Conservation (phyloP, 2,888 invertebrate genomes). For the Marronus borbonicus region DNA sequence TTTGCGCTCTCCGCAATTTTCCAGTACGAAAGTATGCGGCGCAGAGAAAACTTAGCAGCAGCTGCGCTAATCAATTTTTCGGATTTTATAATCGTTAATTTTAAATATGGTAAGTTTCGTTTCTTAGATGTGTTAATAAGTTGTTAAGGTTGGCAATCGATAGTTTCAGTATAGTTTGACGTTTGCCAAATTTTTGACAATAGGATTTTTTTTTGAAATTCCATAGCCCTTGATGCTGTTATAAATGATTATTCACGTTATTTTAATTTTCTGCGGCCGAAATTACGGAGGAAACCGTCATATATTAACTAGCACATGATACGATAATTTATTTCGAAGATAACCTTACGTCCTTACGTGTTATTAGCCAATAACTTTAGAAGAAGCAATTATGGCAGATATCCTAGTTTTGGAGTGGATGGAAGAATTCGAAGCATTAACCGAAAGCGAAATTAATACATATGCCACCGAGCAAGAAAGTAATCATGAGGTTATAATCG, state of each 20-base stretch:
- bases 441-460: slow-evolving; percentile 83
- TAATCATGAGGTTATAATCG: slow-evolving; percentile 87
- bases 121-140: not conserved
- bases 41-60: not conserved
- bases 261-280: not conserved
- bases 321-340: not conserved
- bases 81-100: slow-evolving; percentile 2
- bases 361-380: slow-evolving; percentile 34
- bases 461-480: slow-evolving; percentile 86
- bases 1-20: not conserved
- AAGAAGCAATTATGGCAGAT: slow-evolving; percentile 66
- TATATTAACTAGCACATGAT: slow-evolving; percentile 20
- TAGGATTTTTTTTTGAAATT: slow-evolving; percentile 47
- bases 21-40: slow-evolving; percentile 1
- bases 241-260: slow-evolving; percentile 24
- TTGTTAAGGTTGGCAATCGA: slow-evolving; percentile 45
- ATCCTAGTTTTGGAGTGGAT: slow-evolving; percentile 85
- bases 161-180: slow-evolving; percentile 48
- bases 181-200: slow-evolving; percentile 53
- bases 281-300: not conserved
- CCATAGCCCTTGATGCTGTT: not conserved
- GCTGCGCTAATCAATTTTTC: not conserved
- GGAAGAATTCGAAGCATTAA: slow-evolving; percentile 82
- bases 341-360: slow-evolving; percentile 28
- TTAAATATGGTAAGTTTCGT: slow-evolving; percentile 40